Evolutionary conservation across 2,113 vertebrate species (phyloP).

Genomic region (Mus pahari): DNA sequence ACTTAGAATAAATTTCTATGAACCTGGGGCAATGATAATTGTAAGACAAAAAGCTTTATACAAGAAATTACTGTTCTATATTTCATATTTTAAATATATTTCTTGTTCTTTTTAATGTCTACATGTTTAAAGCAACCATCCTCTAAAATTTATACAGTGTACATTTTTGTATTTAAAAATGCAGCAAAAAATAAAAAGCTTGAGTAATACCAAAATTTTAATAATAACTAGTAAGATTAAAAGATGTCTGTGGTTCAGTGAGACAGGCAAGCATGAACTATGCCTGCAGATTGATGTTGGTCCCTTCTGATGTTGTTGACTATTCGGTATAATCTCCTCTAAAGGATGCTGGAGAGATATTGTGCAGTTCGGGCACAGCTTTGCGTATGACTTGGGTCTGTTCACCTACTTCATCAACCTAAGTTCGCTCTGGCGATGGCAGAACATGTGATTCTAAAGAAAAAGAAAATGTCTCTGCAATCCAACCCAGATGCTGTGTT

Average conservation of each 20-base stretch:
- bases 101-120: constrained; percentile 35
- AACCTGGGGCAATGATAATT: background rate
- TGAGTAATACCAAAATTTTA: background rate
- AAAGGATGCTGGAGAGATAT: background rate
- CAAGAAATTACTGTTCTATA: background rate
- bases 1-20: background rate
- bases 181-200: background rate
- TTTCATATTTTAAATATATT: background rate
- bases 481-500: constrained; percentile 20
- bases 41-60: constrained; percentile 37
- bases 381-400: constrained; percentile 45
- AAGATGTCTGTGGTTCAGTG: background rate
- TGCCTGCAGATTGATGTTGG: background rate
- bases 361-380: constrained; percentile 3
- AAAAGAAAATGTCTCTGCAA: constrained; percentile 63
- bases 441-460: background rate
- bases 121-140: constrained; percentile 28
- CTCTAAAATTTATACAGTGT: background rate
- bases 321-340: background rate
- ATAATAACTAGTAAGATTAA: background rate
- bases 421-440: constrained; percentile 1
- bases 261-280: background rate
- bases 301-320: background rate
- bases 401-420: background rate
- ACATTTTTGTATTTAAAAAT: background rate